Evolutionary conservation across 2,797 vertebrate species (phyloP).

Genomic region (Danionella dracula): DNA sequence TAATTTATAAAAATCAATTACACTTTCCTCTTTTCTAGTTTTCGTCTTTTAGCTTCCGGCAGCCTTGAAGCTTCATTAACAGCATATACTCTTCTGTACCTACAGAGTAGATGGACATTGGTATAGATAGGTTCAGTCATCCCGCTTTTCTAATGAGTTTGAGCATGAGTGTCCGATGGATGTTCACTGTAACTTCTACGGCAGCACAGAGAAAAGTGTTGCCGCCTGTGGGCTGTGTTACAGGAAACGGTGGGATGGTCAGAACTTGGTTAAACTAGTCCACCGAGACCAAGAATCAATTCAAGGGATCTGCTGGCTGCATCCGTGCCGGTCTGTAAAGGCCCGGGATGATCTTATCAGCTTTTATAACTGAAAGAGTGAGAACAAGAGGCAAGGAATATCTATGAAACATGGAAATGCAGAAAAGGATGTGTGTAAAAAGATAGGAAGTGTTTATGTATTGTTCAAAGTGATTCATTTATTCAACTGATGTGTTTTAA

Average conservation of each 20-base stretch:
- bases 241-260: slow-evolving; percentile 28
- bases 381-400: neutral
- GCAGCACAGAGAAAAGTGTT: neutral
- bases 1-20: neutral
- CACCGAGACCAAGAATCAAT: slow-evolving; percentile 31
- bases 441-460: neutral
- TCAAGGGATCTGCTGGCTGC: slow-evolving; percentile 27
- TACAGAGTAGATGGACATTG: neutral
- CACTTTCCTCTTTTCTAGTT: neutral
- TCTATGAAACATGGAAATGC: neutral
- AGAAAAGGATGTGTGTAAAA: neutral
- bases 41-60: neutral
- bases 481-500: no score
- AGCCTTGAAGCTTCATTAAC: slow-evolving; percentile 1
- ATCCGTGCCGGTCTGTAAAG: slow-evolving; percentile 23
- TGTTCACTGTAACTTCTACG: slow-evolving; percentile 14
- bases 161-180: slow-evolving; percentile 8
- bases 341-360: slow-evolving; percentile 5
- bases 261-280: slow-evolving; percentile 17
- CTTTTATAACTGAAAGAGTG: slow-evolving; percentile 1
- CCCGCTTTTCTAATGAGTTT: neutral
- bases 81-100: slow-evolving; percentile 13
- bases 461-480: no score
- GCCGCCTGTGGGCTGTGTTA: slow-evolving; percentile 23
- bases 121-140: slow-evolving; percentile 14